Evolutionary conservation across 2,797 vertebrate species (phyloP), one percentile per base, ranked within the genome.

Genomic region (Erithacus rubecula): DNA sequence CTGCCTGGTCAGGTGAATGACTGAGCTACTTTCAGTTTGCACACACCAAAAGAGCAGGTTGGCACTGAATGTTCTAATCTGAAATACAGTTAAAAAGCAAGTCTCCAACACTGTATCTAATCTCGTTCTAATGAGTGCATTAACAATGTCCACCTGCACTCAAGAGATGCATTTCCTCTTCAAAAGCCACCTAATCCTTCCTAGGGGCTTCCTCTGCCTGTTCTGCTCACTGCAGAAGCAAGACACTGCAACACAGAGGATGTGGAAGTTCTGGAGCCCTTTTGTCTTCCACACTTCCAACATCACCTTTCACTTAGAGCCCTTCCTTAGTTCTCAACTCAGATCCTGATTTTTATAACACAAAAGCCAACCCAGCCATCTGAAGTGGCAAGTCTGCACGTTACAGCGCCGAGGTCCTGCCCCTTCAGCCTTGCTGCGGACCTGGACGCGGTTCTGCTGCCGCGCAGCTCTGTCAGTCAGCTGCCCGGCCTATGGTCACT

Each of bases 11-110:
- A 83, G 44, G 26, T 5, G 47, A 16, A 87, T 87, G 94, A 92
- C 90, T n/a, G 67, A 94, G 91, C 85, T 95, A 78, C 86, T 95
- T 95, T 87, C 93, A 91, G 63, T 93, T 83, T 79, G 65, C 36
- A 37, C 14, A 37, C 32, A 70, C 30, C 26, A 27, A 13, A 30
- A 26, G 0, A 62, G 37, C 26, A 72, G 24, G 37, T 6, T 51
- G n/a, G 29, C 12, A 51, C 3, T 2, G 26, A 63, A 27, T 0
- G 30, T 26, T 71, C 75, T 19, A 30, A 83, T 13, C 32, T 30
- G 26, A 93, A 90, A 74, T 9, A 21, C 39, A 30, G 27, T 27
- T 53, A 29, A 68, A 68, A 83, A 71, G 14, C 21, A 82, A 37
- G 19, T 15, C 52, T 17, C 37, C 60, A 56, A 56, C 37, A 43